Evolutionary conservation across 2,113 vertebrate genomes (phyloP).

Genomic region (Archocentrus centrarchus): DNA sequence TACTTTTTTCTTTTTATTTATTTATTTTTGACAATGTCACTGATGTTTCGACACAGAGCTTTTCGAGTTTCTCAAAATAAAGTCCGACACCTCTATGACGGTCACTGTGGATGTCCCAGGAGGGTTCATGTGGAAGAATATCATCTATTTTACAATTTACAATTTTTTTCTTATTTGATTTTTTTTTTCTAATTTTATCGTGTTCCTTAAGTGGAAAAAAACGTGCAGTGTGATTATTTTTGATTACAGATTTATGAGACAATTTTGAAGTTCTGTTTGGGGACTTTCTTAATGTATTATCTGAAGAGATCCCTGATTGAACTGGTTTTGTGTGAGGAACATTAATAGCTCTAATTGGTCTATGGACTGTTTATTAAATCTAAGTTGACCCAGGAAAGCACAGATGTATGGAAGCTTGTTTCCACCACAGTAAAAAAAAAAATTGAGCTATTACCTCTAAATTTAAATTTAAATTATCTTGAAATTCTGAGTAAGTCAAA

Average conservation of each 20-base stretch:
- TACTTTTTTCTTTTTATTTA: not conserved
- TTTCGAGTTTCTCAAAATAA: conserved; percentile 13
- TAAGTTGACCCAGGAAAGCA: not conserved
- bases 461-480: too few relatives aligned
- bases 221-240: not conserved
- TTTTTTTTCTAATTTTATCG: not conserved
- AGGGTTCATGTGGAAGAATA: not conserved
- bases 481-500: too few relatives aligned
- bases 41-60: conserved; percentile 11
- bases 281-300: not conserved
- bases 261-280: not conserved
- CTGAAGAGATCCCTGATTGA: not conserved
- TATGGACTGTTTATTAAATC: not conserved
- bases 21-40: conserved; percentile 1
- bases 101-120: not conserved
- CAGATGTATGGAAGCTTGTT: not conserved
- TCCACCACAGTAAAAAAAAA: not conserved
- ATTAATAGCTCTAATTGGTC: not conserved
- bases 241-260: not conserved
- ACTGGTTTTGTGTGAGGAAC: not conserved
- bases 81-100: not conserved
- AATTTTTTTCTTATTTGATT: not conserved
- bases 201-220: not conserved
- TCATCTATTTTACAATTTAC: not conserved
- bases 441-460: too few relatives aligned